Evolutionary conservation across 2,113 vertebrate genomes (phyloP).

Genomic region (Cyprinodon variegatus): DNA sequence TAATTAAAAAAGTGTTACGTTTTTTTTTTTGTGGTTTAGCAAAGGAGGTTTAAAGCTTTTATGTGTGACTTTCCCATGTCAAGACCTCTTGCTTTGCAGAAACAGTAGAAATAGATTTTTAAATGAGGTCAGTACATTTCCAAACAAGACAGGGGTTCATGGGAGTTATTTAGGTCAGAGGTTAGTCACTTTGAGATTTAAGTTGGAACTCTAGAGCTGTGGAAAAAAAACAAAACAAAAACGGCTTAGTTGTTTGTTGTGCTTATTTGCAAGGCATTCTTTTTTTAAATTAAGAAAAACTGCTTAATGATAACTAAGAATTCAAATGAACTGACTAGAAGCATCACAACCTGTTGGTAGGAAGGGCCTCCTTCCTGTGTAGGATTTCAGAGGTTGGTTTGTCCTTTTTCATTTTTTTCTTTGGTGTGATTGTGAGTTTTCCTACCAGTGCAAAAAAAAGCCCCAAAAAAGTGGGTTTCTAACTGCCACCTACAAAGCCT

Average conservation of each 20-base stretch:
- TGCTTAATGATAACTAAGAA: no score
- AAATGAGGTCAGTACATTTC: neutral
- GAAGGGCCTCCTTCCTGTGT: no score
- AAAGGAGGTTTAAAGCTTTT: neutral
- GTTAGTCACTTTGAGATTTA: neutral
- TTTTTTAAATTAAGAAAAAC: no score
- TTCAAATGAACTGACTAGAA: no score
- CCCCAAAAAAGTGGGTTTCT: neutral
- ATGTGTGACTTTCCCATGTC: neutral
- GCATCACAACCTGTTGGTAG: no score
- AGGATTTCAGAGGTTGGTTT: no score
- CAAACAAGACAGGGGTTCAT: neutral
- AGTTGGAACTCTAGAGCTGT: neutral
- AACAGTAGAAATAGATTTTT: neutral
- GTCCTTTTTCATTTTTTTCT: neutral
- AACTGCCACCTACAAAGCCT: constrained; percentile 6
- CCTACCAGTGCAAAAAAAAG: neutral
- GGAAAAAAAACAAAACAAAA: no score
- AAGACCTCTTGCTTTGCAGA: neutral
- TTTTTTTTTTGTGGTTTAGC: neutral
- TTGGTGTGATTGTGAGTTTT: neutral
- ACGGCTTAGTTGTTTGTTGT: no score
- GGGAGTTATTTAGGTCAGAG: neutral
- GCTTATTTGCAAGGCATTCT: no score
- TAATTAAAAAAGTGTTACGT: neutral